These are phyloP conservation scores for Exaiptasia diaphana DNA, from an alignment of 64 coral and sea anemone species.

Conservation along the genomic window DNA sequence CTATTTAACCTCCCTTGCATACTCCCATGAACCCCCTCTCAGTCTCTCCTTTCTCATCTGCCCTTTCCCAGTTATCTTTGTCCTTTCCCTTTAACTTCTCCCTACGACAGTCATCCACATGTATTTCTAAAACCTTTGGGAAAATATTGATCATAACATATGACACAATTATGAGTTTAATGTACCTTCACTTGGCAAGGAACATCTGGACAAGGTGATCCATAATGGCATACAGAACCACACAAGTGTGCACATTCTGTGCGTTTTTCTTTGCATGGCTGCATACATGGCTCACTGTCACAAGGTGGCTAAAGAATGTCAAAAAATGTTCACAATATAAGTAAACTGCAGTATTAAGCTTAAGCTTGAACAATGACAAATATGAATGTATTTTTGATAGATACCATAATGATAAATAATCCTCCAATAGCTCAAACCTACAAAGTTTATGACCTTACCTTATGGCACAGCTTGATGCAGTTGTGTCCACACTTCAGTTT, in stretches of 20 bases:
- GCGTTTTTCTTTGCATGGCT: slow-evolving; percentile 60
- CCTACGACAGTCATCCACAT: background rate
- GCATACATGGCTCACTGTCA: slow-evolving; percentile 40
- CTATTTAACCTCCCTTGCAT: too few species aligned
- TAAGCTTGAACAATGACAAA: background rate
- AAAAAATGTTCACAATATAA: background rate
- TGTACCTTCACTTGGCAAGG: slow-evolving; percentile 72
- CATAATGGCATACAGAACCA: slow-evolving; percentile 49
- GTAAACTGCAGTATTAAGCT: too few species aligned
- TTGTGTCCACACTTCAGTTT: slow-evolving; percentile 63
- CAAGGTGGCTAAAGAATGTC: slow-evolving; percentile 41
- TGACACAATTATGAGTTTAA: too few species aligned
- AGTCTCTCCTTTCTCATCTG: too few species aligned
- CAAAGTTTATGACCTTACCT: slow-evolving; percentile 22
- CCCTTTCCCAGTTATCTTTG: background rate
- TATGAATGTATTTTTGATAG: background rate
- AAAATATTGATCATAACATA: background rate
- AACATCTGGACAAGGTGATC: slow-evolving; percentile 27
- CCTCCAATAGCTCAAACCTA: background rate
- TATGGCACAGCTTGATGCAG: slow-evolving; percentile 63
- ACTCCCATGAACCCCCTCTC: too few species aligned
- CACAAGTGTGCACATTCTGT: slow-evolving; percentile 76
- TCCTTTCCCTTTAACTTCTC: background rate
- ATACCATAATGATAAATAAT: background rate
- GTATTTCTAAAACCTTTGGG: background rate